Base-by-base conservation (phyloP, 2,797 vertebrate genomes). In the Amniataba percoides region DNA sequence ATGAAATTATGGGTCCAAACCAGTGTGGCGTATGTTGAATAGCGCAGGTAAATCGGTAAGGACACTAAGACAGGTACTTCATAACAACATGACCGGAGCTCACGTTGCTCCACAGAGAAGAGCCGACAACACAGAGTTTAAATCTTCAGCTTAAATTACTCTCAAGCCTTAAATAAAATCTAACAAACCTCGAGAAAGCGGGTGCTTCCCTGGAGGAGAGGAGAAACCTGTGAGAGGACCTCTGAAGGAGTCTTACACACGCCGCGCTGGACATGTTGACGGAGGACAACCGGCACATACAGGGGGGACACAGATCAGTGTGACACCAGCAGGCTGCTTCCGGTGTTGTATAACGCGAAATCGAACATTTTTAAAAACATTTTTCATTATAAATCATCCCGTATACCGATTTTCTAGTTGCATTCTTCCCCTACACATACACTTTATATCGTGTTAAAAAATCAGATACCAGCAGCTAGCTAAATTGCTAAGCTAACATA, bases 191-290 rank as follows among this genome's bases (percentile, higher is more conserved):
- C 2, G 64, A 76, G 45, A 92, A 62, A 45, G 58, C 74, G 0
- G 91, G 84, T 0, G 4, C 49, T 0, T 71, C 10, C 46, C 74
- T 83, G 21, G 85, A 66, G 10, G 71, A 83, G 15, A 92, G 55
- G 56, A 85, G 59, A 45, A 91, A 58, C 0, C 88, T 62, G 3
- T 52, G 84, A 1, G 65, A 43, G 21, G 88, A 75, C 67, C 84
- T 91, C 46, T 87, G 89, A 7, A 91, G 79, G 8, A 94, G 31
- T 65, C 88, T 86, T 3, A 48, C 25, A 36, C 87, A 89, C 10
- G 74, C 34, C 2, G 58, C 25, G 0, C 13, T 18, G 0, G 92
- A 89, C 95, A 96, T 96, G 83, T 85, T 87, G 69, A 79, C 69
- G 2, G 21, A 19, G 31, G 8, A n/a, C 21, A 40, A 40, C 43